These are phyloP conservation scores for Fregata magnificens DNA, from an alignment of 2,113 vertebrate genomes.

Conservation along the genomic window DNA sequence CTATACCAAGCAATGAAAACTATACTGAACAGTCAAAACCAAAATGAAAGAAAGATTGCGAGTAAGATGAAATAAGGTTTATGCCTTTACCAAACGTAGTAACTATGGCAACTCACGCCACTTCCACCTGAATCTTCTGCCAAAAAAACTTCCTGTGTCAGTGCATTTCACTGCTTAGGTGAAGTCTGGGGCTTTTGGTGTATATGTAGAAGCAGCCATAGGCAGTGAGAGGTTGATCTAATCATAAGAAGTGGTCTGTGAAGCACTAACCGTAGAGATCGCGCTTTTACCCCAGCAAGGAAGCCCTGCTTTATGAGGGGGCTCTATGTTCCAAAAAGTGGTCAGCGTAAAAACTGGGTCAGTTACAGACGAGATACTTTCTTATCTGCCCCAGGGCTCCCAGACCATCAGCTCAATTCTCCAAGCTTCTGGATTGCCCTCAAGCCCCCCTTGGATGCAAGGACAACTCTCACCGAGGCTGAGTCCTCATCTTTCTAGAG, in stretches of 20 bases:
- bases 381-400: not conserved
- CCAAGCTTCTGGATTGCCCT: not conserved
- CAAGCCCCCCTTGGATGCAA: not conserved
- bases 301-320: not conserved
- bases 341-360: not conserved
- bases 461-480: not conserved
- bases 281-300: rapidly evolving
- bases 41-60: not conserved
- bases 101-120: not conserved
- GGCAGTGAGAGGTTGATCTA: not conserved
- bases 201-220: not conserved
- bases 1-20: not conserved
- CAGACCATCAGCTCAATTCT: not conserved
- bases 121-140: not conserved
- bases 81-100: not conserved
- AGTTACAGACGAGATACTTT: not conserved
- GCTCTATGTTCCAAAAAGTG: rapidly evolving
- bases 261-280: not conserved
- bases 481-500: not conserved
- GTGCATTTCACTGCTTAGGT: not conserved
- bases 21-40: not conserved
- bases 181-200: rapidly evolving
- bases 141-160: not conserved
- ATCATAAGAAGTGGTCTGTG: not conserved
- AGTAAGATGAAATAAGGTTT: not conserved